Evolutionary conservation across 1,140 invertebrate species (phyloP).

Genomic region (Lepidostoma basale): DNA sequence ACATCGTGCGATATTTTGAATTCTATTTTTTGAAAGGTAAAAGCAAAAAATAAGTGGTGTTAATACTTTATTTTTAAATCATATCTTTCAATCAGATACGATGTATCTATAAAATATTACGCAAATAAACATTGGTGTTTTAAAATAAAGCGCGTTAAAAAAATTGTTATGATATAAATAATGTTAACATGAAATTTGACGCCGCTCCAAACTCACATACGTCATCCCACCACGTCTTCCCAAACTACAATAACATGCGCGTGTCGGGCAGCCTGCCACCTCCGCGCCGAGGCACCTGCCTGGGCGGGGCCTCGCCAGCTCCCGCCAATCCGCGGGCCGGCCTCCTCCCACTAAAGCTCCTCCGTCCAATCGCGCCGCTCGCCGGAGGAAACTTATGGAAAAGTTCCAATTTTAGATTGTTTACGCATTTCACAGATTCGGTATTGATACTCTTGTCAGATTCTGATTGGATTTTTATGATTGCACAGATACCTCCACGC

Average conservation of each 20-base stretch:
- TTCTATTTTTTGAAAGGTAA: too few species aligned
- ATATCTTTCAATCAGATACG: too few species aligned
- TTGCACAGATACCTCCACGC: neutral
- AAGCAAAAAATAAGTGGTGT: too few species aligned
- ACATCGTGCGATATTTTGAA: too few species aligned
- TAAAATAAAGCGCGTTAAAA: too few species aligned
- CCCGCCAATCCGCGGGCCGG: conserved; percentile 18
- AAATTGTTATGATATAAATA: too few species aligned
- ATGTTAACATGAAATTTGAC: neutral
- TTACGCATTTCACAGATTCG: neutral
- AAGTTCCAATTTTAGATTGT: neutral
- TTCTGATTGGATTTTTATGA: neutral
- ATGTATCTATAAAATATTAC: too few species aligned
- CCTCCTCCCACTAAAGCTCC: conserved; percentile 24
- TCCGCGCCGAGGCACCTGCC: conserved; percentile 17
- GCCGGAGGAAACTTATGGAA: conserved; percentile 20
- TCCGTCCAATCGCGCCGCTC: conserved; percentile 8
- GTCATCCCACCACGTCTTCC: neutral
- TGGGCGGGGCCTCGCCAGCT: conserved; percentile 15
- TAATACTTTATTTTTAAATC: too few species aligned
- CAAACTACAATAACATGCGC: too few species aligned
- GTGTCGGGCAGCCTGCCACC: conserved; percentile 18
- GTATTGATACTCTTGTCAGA: neutral
- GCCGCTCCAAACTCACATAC: neutral
- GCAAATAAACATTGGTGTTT: too few species aligned